Evolutionary conservation across 2,888 invertebrate genomes (phyloP).

Genomic region (Acronicta psi): DNA sequence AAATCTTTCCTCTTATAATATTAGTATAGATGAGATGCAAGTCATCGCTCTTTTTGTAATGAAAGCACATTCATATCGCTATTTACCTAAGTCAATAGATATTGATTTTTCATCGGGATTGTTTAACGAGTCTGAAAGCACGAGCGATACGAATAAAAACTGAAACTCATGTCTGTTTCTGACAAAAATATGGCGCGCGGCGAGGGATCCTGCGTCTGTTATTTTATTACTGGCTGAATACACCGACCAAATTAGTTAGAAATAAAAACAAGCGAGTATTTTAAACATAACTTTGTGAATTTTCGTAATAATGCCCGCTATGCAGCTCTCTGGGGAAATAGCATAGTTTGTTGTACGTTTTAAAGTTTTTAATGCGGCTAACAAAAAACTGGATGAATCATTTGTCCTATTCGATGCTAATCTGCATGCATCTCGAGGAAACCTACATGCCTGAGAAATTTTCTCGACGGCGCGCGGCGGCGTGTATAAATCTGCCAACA

Average conservation of each 20-base stretch:
- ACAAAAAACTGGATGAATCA: conserved; percentile 16
- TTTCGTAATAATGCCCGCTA: conserved; percentile 21
- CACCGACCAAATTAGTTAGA: conserved; percentile 29
- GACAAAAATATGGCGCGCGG: conserved; percentile 54
- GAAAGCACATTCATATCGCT: conserved; percentile 3
- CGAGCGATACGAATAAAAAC: conserved; percentile 62
- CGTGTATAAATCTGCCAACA: neutral
- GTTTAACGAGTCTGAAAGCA: conserved; percentile 76
- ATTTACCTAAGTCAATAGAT: conserved; percentile 42
- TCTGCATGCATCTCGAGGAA: too few relatives aligned
- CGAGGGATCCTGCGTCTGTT: conserved; percentile 25
- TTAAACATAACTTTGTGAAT: conserved; percentile 22
- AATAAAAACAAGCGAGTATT: conserved; percentile 26
- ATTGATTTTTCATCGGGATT: conserved; percentile 73
- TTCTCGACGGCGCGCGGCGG: too few relatives aligned
- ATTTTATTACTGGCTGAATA: conserved; percentile 46
- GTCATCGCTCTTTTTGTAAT: neutral
- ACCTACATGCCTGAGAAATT: too few relatives aligned
- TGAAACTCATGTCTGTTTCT: conserved; percentile 69
- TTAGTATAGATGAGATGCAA: too few relatives aligned
- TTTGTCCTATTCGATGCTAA: conserved; percentile 15
- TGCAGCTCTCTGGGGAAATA: conserved; percentile 25
- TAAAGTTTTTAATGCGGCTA: conserved; percentile 22
- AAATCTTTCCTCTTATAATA: too few relatives aligned
- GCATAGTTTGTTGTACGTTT: conserved; percentile 9